Percentiles rank a stretch among this genome's conserved stretches.
Evolutionary conservation across 2,113 vertebrate genomes (phyloP).

Genomic region (Leptobrachium leishanense): DNA sequence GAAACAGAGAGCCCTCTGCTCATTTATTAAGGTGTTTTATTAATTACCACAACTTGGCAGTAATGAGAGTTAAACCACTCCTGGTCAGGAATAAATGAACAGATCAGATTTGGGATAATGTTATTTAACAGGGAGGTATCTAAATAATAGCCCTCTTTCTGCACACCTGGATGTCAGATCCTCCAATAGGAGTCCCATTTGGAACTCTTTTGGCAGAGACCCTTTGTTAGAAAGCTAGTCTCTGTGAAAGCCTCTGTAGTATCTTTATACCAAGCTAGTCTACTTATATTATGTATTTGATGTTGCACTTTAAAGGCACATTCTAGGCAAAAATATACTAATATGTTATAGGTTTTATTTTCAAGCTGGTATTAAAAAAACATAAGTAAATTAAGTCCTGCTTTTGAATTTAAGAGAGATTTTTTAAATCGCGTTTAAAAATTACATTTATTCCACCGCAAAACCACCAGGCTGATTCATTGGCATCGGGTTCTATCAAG

Average conservation of each 20-base stretch:
- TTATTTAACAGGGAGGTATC: conserved; percentile 20
- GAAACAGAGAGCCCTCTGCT: conserved; percentile 31
- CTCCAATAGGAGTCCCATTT: neutral
- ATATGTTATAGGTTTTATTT: no score
- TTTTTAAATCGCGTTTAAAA: no score
- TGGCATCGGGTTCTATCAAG: no score
- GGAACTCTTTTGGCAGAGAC: conserved; percentile 6
- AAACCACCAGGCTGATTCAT: no score
- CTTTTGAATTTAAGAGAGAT: no score
- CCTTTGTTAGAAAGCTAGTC: conserved; percentile 29
- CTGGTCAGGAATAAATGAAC: conserved; percentile 18
- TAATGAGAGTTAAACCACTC: conserved; percentile 32
- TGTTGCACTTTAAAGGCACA: no score
- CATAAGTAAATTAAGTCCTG: no score
- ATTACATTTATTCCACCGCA: no score
- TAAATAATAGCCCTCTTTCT: neutral
- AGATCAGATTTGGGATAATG: conserved; percentile 8
- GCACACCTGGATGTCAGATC: conserved; percentile 3
- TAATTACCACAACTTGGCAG: conserved; percentile 40
- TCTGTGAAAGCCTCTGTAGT: neutral
- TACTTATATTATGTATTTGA: neutral
- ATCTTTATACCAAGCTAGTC: neutral
- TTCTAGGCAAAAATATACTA: no score
- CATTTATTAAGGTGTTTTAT: conserved; percentile 47
- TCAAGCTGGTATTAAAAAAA: no score